Conservation (phyloP, 2,888 invertebrate species). For the Apodemia mormo region DNA sequence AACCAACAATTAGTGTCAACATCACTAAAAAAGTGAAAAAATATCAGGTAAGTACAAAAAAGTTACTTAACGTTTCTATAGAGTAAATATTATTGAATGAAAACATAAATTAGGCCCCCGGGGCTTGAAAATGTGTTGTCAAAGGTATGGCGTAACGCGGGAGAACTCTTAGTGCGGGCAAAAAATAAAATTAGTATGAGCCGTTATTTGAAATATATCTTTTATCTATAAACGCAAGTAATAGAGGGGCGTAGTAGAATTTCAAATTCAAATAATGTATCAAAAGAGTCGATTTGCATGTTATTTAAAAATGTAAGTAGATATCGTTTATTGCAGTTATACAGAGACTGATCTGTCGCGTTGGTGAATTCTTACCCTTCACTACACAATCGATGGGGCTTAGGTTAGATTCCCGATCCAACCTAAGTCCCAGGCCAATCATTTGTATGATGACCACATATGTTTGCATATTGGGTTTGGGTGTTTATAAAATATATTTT, state of each 20-base stretch:
- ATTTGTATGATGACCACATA: no score
- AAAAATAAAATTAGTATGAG: constrained; percentile 1
- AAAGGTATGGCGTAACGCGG: constrained; percentile 5
- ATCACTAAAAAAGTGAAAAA: not conserved
- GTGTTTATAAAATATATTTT: no score
- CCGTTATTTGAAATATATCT: not conserved
- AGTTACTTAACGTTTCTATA: constrained; percentile 2
- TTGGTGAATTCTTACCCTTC: no score
- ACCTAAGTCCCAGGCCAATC: no score
- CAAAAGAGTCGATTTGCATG: constrained; percentile 8
- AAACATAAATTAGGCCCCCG: constrained; percentile 10
- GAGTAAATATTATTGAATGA: not conserved
- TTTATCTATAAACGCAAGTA: constrained; percentile 1
- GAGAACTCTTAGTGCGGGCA: constrained; percentile 1
- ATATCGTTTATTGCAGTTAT: not conserved
- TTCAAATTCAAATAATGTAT: not conserved
- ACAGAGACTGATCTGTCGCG: no score
- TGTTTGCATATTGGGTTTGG: no score
- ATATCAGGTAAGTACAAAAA: not conserved
- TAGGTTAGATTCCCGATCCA: no score
- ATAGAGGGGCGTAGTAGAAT: not conserved
- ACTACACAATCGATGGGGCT: no score
- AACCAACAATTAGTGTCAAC: not conserved
- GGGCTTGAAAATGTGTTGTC: constrained; percentile 4
- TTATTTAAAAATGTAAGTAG: not conserved